Evolutionary conservation across 2,797 vertebrate genomes (phyloP), one percentile per base, ranked within the genome.

Genomic region (Thunnus albacares): DNA sequence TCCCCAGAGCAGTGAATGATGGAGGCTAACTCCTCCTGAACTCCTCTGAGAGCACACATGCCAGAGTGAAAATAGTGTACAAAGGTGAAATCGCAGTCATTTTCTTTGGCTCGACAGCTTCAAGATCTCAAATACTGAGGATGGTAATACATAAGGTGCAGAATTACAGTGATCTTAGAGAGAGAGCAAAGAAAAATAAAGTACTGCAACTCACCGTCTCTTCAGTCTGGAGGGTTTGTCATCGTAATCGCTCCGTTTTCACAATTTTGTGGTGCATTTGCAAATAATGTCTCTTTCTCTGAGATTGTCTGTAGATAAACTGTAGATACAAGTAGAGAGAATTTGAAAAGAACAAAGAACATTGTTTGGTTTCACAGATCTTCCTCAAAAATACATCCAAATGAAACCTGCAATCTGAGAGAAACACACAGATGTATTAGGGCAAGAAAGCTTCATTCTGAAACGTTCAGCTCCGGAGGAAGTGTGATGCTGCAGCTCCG

Each of bases 181-280:
- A 24, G 14, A 66, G 71, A 73, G 35, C 15, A 41, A 26, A 41
- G 38, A 4, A 28, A 71, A 77, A 81, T 28, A 11, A 64, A 76
- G 75, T 28, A 41, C 41, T 55, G 6, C 28, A 77, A 92, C 93
- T 94, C 87, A 94, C 94, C 87, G 47, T 75, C 65, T 89, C 77
- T 61, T 92, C 80, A 85, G 63, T 69, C 61, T 26, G 28, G 76
- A 59, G 43, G 68, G 60, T 51, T 90, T 14, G 52, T 90, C 80
- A 83, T 78, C 28, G 33, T 58, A 30, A 51, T 60, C 2, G 22
- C 62, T 86, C 82, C 82, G 75, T 83, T 81, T 74, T 24, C 56
- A 62, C 47, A 67, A 20, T 67, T 47, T 51, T 41, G 33, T 47
- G 3, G 12, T n/a, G 0, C 12, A 20, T 68, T 66, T 59, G 55